Conservation (phyloP, 2,888 invertebrate genomes). For the Coenonympha arcania region DNA sequence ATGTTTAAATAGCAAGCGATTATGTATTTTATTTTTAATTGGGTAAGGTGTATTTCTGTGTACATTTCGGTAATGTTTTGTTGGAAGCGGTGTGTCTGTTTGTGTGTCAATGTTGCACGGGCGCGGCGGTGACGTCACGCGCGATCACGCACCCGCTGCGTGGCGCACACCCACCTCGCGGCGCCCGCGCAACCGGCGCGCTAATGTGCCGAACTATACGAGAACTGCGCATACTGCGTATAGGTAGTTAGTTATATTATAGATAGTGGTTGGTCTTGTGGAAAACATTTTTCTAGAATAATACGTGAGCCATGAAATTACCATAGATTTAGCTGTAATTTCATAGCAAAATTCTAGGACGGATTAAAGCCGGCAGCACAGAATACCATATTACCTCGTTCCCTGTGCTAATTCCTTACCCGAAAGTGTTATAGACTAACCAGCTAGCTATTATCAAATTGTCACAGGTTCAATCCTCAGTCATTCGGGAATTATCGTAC, state of each 20-base stretch:
- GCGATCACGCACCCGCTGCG: constrained; percentile 40
- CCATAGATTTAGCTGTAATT: too few relatives aligned
- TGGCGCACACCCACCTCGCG: constrained; percentile 34
- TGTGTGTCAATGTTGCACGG: constrained; percentile 35
- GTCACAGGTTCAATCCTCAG: too few relatives aligned
- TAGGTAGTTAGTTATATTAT: background rate
- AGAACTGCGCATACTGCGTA: background rate
- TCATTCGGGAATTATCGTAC: too few relatives aligned
- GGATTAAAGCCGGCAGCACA: too few relatives aligned
- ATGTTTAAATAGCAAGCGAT: background rate
- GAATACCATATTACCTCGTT: too few relatives aligned
- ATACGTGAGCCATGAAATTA: too few relatives aligned
- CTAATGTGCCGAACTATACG: background rate
- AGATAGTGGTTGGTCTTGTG: constrained; percentile 10
- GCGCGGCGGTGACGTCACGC: constrained; percentile 40
- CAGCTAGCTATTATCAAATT: too few relatives aligned
- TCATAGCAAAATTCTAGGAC: too few relatives aligned
- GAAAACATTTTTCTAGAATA: background rate
- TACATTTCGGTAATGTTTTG: background rate
- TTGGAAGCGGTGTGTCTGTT: constrained; percentile 12
- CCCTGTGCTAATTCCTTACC: too few relatives aligned
- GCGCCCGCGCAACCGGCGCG: constrained; percentile 13
- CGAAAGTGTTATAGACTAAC: too few relatives aligned
- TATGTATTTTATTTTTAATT: background rate
- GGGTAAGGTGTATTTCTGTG: background rate